Evolutionary conservation across 2,797 vertebrate species (phyloP).

Genomic region (Helicolenus hilgendorfi): DNA sequence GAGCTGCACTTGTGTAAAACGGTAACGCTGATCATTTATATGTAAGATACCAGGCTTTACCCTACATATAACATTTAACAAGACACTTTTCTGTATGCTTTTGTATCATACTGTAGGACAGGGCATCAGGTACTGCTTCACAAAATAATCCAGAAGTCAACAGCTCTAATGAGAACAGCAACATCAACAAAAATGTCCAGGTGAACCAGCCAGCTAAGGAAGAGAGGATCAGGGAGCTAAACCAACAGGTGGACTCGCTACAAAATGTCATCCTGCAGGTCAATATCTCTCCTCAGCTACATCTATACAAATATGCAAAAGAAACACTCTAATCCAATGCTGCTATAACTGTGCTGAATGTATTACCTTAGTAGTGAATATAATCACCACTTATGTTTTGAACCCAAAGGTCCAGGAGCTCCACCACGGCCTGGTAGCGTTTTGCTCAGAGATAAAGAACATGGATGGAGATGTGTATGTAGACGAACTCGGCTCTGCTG

Average conservation of each 20-base stretch:
- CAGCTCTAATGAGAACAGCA: slow-evolving; percentile 37
- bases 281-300: background rate
- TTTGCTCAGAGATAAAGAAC: slow-evolving; percentile 87
- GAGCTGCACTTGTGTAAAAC: slow-evolving; percentile 86
- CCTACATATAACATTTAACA: background rate
- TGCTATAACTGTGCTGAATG: background rate
- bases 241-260: slow-evolving; percentile 87
- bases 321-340: background rate
- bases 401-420: slow-evolving; percentile 84
- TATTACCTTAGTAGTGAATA: background rate
- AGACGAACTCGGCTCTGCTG: slow-evolving; percentile 60
- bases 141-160: slow-evolving; percentile 32
- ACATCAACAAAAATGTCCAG: slow-evolving; percentile 50
- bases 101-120: slow-evolving; percentile 61
- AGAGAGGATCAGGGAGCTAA: slow-evolving; percentile 86
- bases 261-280: slow-evolving; percentile 88
- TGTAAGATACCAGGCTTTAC: background rate
- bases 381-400: background rate
- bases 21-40: slow-evolving; percentile 52
- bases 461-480: slow-evolving; percentile 74
- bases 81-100: background rate
- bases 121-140: slow-evolving; percentile 15
- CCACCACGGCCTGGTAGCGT: slow-evolving; percentile 82
- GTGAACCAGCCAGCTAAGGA: slow-evolving; percentile 72
- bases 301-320: background rate